Conservation (phyloP, 2,888 invertebrate species). For the Orthosia incerta region DNA sequence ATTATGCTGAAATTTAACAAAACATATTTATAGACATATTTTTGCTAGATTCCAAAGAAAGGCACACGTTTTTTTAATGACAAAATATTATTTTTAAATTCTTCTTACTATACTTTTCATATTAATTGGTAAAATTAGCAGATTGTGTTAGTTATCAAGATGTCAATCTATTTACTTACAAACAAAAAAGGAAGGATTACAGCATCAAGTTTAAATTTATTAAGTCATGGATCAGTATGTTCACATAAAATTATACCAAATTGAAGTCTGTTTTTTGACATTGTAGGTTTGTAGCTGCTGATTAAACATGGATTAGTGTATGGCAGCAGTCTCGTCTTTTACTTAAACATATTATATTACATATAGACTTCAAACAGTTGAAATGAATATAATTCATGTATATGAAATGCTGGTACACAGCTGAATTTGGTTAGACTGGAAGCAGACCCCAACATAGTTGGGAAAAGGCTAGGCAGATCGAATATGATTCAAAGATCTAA, state of each 20-base stretch:
- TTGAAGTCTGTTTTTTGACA: neutral
- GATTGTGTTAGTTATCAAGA: slow-evolving; percentile 1
- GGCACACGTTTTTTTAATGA: neutral
- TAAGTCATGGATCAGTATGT: neutral
- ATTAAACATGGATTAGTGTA: slow-evolving; percentile 1
- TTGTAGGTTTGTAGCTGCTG: slow-evolving; percentile 8
- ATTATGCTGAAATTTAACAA: too few relatives aligned
- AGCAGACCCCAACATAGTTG: too few relatives aligned
- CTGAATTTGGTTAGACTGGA: too few relatives aligned
- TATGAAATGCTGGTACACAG: too few relatives aligned
- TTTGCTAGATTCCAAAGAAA: neutral
- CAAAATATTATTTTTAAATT: neutral
- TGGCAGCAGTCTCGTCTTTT: neutral
- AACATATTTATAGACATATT: too few relatives aligned
- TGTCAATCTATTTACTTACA: neutral
- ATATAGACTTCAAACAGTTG: neutral
- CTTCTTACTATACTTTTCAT: neutral
- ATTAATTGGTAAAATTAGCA: neutral
- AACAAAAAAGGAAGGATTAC: neutral
- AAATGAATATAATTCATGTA: neutral
- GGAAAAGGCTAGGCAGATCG: too few relatives aligned
- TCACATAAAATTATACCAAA: neutral
- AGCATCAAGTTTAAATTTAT: neutral
- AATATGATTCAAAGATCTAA: too few relatives aligned
- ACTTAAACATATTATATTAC: neutral